Conservation (phyloP, 2,797 vertebrate genomes). For the Oreochromis mossambicus region DNA sequence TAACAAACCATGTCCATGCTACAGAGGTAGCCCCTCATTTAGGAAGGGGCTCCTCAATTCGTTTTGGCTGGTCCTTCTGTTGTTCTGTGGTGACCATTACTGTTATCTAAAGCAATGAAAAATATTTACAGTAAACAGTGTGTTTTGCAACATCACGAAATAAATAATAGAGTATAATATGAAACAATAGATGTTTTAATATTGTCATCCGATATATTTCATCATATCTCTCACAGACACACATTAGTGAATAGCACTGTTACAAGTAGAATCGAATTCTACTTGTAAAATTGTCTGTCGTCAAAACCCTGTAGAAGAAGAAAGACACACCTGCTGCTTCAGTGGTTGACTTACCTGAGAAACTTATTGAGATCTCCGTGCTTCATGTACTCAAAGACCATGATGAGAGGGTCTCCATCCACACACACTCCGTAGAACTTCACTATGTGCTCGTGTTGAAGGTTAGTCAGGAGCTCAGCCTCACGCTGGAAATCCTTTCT, state of each 20-base stretch:
- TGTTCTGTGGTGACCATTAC: neutral
- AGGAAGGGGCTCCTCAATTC: neutral
- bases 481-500: conserved; percentile 97
- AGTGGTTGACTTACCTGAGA: conserved; percentile 79
- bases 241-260: neutral
- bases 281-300: neutral
- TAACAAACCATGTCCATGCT: neutral
- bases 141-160: neutral
- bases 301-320: neutral
- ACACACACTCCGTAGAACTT: conserved; percentile 96
- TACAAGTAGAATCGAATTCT: neutral
- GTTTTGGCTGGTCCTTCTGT: too few species aligned
- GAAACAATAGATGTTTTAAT: neutral
- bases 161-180: neutral
- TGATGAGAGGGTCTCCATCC: conserved; percentile 94
- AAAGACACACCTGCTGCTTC: neutral
- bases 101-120: neutral
- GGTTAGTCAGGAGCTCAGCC: conserved; percentile 93
- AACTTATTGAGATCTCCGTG: conserved; percentile 98
- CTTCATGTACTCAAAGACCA: conserved; percentile 99
- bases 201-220: neutral
- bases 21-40: neutral
- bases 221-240: neutral
- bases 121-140: neutral
- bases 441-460: conserved; percentile 97